Evolutionary conservation across 2,113 vertebrate genomes (phyloP).

Genomic region (Micronycteris hirsuta): DNA sequence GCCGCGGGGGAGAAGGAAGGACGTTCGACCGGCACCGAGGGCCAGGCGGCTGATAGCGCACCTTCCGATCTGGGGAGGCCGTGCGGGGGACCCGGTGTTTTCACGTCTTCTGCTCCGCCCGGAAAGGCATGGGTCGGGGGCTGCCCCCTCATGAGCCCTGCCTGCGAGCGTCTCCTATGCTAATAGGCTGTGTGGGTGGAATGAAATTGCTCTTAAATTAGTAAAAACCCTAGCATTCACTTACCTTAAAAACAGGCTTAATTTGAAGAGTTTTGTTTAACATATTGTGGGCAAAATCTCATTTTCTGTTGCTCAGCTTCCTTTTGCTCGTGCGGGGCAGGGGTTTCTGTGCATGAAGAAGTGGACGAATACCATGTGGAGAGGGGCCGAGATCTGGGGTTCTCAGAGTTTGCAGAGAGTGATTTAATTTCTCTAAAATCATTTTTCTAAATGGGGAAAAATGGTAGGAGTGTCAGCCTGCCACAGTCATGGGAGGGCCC

Average conservation of each 20-base stretch:
- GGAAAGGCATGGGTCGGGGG: too few relatives aligned
- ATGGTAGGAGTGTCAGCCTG: neutral
- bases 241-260: conserved; percentile 33
- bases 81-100: too few relatives aligned
- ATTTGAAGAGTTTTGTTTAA: conserved; percentile 31
- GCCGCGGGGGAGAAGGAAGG: too few relatives aligned
- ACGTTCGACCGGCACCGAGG: too few relatives aligned
- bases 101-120: too few relatives aligned
- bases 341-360: neutral
- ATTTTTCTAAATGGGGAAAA: neutral
- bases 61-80: too few relatives aligned
- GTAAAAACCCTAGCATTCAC: neutral
- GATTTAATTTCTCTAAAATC: neutral
- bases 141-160: neutral
- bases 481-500: neutral
- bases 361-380: neutral
- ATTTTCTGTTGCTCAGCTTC: neutral
- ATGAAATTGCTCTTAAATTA: conserved; percentile 42
- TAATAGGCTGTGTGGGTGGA: conserved; percentile 12
- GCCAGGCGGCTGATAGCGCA: too few relatives aligned
- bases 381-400: neutral
- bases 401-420: neutral
- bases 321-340: neutral
- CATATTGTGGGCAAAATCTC: neutral
- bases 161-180: neutral